A percentile compares a stretch with the other conserved stretches of the same genome.
Conservation (phyloP, 2,113 vertebrate species). For the Corythoichthys haematopterus region DNA sequence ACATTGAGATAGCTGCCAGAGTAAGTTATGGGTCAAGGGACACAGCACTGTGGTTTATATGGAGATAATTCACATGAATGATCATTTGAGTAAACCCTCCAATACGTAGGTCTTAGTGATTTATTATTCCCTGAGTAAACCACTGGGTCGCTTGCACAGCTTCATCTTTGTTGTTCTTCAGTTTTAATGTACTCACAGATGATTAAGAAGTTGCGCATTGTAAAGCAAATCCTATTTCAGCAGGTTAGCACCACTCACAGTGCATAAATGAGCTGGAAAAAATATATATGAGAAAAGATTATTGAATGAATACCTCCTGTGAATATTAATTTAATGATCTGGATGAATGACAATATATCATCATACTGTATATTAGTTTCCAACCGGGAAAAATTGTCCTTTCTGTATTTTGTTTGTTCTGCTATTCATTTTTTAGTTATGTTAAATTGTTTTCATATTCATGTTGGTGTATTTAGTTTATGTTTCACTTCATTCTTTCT, state of each 20-base stretch:
- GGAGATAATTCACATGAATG: conserved; percentile 18
- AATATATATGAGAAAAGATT: too few relatives aligned
- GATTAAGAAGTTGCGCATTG: background rate
- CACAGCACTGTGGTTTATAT: conserved; percentile 7
- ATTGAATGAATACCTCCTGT: too few relatives aligned
- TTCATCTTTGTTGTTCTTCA: background rate
- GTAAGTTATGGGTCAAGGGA: conserved; percentile 1
- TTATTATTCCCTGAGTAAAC: conserved; percentile 23
- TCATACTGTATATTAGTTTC: conserved; percentile 18
- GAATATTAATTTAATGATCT: too few relatives aligned
- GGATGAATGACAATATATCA: too few relatives aligned
- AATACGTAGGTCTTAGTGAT: conserved; percentile 6
- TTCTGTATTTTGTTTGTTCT: conserved; percentile 25
- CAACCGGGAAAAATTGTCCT: background rate
- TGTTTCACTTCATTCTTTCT: conserved; percentile 4
- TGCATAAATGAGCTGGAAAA: background rate
- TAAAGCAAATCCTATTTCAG: background rate
- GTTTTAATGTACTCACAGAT: background rate
- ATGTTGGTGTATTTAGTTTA: conserved; percentile 13
- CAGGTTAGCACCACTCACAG: background rate
- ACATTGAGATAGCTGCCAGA: conserved; percentile 11
- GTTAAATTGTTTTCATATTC: conserved; percentile 11
- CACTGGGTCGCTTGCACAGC: background rate
- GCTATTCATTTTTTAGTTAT: conserved; percentile 1
- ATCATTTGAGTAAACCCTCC: conserved; percentile 11